Conservation (phyloP, 2,888 invertebrate genomes). For the Oeneis ivallda region DNA sequence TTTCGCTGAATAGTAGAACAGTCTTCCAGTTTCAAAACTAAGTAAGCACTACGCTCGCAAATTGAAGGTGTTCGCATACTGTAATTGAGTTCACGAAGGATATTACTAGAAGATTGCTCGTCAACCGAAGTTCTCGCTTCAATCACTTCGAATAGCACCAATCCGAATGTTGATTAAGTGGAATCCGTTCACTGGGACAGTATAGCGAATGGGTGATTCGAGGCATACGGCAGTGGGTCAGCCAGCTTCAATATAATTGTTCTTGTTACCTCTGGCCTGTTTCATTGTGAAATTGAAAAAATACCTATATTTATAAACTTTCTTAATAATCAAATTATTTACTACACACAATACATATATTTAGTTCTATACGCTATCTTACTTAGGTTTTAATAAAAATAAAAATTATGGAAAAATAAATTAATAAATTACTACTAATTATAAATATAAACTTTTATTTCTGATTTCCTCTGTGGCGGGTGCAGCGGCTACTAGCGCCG, state of each 20-base stretch:
- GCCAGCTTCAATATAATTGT: constrained; percentile 1
- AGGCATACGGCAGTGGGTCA: constrained; percentile 8
- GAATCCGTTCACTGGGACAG: constrained; percentile 77
- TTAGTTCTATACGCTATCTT: too few species aligned
- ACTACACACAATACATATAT: too few species aligned
- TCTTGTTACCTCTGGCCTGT: not conserved
- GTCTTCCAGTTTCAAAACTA: constrained; percentile 12
- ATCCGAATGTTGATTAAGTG: constrained; percentile 73
- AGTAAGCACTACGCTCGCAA: constrained; percentile 15
- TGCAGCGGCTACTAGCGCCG: too few species aligned
- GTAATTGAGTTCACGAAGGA: constrained; percentile 78
- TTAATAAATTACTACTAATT: too few species aligned
- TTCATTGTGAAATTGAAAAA: not conserved
- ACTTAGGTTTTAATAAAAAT: too few species aligned
- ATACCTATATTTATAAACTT: too few species aligned
- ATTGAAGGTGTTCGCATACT: constrained; percentile 45
- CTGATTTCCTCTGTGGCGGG: too few species aligned
- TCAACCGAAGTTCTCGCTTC: constrained; percentile 70
- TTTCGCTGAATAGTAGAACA: constrained; percentile 7
- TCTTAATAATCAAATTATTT: too few species aligned
- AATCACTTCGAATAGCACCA: constrained; percentile 70
- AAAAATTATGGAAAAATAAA: too few species aligned
- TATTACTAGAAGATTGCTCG: constrained; percentile 80
- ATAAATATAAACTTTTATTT: too few species aligned
- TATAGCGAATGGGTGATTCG: constrained; percentile 19